Evolutionary conservation across 30 jellyfish, hydroid and myxozoan genomes (phyloP).

Genomic region (Sanderia malayensis): DNA sequence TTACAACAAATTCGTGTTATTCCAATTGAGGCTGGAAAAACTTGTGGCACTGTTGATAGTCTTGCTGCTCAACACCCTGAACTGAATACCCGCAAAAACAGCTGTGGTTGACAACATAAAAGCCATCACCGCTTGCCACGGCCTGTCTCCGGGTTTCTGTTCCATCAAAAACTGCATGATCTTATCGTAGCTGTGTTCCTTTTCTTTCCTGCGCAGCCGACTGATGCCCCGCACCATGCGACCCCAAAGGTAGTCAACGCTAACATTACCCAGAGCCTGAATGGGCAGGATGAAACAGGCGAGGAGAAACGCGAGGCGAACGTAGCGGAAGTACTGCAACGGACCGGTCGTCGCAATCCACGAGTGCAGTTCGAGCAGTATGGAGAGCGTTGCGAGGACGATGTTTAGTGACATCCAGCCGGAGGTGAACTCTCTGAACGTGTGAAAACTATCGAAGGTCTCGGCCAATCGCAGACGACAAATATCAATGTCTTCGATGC

Average conservation of each 20-base stretch:
- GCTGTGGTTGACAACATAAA: slow-evolving; percentile 91
- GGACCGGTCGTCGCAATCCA: slow-evolving; percentile 84
- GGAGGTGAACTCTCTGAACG: slow-evolving; percentile 94
- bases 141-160: slow-evolving; percentile 97
- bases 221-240: slow-evolving; percentile 94
- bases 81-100: slow-evolving; percentile 96
- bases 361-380: slow-evolving; percentile 84
- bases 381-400: slow-evolving; percentile 70
- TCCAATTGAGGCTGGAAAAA: slow-evolving; percentile 53
- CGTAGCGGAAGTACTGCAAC: slow-evolving; percentile 73
- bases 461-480: slow-evolving; percentile 97
- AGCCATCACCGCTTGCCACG: slow-evolving; percentile 99
- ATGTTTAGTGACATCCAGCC: slow-evolving; percentile 98
- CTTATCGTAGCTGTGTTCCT: slow-evolving; percentile 84
- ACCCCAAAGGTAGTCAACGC: slow-evolving; percentile 93
- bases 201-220: slow-evolving; percentile 76
- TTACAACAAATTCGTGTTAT: slow-evolving; percentile 11
- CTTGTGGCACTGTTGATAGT: slow-evolving; percentile 90
- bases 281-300: slow-evolving; percentile 91
- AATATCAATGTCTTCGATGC: slow-evolving; percentile 81
- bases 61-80: slow-evolving; percentile 92
- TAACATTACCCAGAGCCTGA: slow-evolving; percentile 88
- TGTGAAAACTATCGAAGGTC: slow-evolving; percentile 89
- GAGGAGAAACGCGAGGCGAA: slow-evolving; percentile 74
- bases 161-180: slow-evolving; percentile 95